A percentile compares a stretch with the other conserved stretches of the same genome.
Conservation (phyloP, 2,888 invertebrate genomes). For the Aphrophora alni region DNA sequence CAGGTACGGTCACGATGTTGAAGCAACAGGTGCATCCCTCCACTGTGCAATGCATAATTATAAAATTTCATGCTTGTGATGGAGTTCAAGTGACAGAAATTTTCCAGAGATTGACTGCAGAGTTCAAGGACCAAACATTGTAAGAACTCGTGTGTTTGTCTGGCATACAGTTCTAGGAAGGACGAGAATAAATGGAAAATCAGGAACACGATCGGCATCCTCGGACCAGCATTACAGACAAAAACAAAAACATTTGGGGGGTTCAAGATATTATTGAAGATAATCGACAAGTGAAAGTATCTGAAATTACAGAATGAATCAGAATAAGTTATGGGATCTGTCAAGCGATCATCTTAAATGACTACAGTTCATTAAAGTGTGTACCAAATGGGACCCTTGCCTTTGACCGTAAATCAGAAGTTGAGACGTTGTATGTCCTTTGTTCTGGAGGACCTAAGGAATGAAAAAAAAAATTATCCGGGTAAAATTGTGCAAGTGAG, state of each 20-base stretch:
- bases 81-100: constrained; percentile 7
- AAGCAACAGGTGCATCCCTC: constrained; percentile 7
- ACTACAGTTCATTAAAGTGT: background rate
- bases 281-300: background rate
- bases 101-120: constrained; percentile 13
- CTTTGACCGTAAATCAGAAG: background rate
- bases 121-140: constrained; percentile 7
- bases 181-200: constrained; percentile 13
- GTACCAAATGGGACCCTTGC: background rate
- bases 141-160: constrained; percentile 13
- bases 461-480: too few species aligned
- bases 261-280: too few species aligned
- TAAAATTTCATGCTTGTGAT: background rate
- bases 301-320: background rate
- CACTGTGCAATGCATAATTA: background rate
- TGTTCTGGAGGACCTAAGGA: too few species aligned
- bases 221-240: constrained; percentile 19
- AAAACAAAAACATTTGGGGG: constrained; percentile 19
- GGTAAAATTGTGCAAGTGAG: too few species aligned
- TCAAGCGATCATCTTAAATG: background rate
- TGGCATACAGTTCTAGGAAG: constrained; percentile 8
- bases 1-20: background rate
- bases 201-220: constrained; percentile 18
- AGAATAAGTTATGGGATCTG: constrained; percentile 2
- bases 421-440: constrained; percentile 30